A percentile compares a stretch with the other conserved stretches of the same genome.
phyloP scores from a whole-genome alignment of 1,140 invertebrate species.

The Drosophila parvula region DNA sequence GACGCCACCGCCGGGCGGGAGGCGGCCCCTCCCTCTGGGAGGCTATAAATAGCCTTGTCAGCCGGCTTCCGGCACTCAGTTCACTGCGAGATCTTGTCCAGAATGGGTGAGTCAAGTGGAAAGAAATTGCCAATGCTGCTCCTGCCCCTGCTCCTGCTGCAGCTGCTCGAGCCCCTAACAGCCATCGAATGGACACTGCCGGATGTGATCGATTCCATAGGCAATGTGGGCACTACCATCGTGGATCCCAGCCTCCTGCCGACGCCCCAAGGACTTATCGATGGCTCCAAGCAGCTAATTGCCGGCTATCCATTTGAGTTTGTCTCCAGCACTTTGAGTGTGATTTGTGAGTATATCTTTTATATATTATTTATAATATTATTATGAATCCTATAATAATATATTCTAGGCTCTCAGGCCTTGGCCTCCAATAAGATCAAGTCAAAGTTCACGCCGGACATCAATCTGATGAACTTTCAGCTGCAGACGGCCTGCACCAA shows the following conservation, averaged over 20 bases:
- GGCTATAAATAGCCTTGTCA: slow-evolving; percentile 60
- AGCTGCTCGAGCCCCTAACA: background rate
- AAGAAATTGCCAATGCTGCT: background rate
- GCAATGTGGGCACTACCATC: slow-evolving; percentile 43
- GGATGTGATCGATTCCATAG: slow-evolving; percentile 53
- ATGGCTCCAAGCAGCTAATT: slow-evolving; percentile 70
- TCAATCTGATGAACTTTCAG: slow-evolving; percentile 69
- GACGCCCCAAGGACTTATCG: slow-evolving; percentile 67
- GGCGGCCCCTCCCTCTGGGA: background rate
- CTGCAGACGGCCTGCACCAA: slow-evolving; percentile 59
- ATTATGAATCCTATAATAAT: background rate
- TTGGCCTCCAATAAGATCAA: slow-evolving; percentile 61
- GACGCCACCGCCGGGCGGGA: no score
- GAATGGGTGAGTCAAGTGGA: slow-evolving; percentile 35
- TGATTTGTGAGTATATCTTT: slow-evolving; percentile 65
- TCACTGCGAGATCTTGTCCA: slow-evolving; percentile 29
- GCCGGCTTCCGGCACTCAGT: slow-evolving; percentile 64
- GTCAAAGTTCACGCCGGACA: slow-evolving; percentile 68
- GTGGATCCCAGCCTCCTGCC: slow-evolving; percentile 65
- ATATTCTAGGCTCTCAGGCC: slow-evolving; percentile 81
- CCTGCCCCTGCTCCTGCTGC: slow-evolving; percentile 26
- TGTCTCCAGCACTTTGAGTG: slow-evolving; percentile 63
- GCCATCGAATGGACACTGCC: slow-evolving; percentile 49
- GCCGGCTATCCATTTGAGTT: slow-evolving; percentile 79
- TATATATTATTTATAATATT: background rate